A percentile compares a stretch with the other conserved stretches of the same genome.
Evolutionary conservation across 2,888 invertebrate genomes (phyloP).

Genomic region (Drosophila cracens): DNA sequence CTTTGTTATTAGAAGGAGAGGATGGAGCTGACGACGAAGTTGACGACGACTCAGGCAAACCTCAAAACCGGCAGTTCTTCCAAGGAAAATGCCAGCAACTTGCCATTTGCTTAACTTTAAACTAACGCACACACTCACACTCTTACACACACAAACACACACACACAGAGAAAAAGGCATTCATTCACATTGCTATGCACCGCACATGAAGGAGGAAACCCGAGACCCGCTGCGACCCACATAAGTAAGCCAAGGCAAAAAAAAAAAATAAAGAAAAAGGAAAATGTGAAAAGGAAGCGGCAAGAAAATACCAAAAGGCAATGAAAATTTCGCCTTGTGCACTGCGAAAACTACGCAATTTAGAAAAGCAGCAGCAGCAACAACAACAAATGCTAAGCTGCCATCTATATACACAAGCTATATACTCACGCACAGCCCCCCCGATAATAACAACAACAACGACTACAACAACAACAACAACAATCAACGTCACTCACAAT

Average conservation of each 20-base stretch:
- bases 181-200: constrained; percentile 68
- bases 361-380: constrained; percentile 34
- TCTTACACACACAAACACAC: constrained; percentile 19
- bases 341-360: constrained; percentile 63
- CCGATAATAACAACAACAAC: constrained; percentile 21
- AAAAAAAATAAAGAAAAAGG: constrained; percentile 5
- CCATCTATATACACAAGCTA: constrained; percentile 34
- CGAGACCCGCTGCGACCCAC: constrained; percentile 55
- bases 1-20: constrained; percentile 60
- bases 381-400: constrained; percentile 42
- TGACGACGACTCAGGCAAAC: constrained; percentile 44
- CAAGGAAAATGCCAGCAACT: constrained; percentile 9
- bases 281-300: constrained; percentile 21
- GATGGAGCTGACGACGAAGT: constrained; percentile 22
- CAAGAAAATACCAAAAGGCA: constrained; percentile 44
- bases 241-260: constrained; percentile 30
- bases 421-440: constrained; percentile 13
- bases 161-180: constrained; percentile 12
- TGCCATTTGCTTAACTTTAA: constrained; percentile 57
- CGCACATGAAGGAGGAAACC: constrained; percentile 44
- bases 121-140: constrained; percentile 40
- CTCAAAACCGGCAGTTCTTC: constrained; percentile 52
- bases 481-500: constrained; percentile 70
- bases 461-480: constrained; percentile 30
- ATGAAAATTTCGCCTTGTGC: constrained; percentile 57